Evolutionary conservation across 1,140 invertebrate species (phyloP).

Genomic region (Ooceraea biroi): DNA sequence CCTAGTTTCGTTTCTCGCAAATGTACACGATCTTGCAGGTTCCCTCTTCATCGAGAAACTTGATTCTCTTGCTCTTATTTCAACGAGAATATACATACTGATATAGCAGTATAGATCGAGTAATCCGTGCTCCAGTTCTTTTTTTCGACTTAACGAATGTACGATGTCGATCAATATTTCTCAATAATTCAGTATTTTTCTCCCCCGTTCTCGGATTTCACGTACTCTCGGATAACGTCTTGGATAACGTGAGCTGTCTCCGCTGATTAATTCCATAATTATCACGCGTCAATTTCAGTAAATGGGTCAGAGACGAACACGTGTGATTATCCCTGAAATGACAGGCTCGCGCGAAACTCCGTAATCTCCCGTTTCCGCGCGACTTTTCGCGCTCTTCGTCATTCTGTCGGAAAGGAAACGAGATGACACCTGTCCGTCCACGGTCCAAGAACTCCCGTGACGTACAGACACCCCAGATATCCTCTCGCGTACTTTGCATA

Average conservation of each 20-base stretch:
- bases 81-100: not conserved
- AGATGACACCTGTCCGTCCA: constrained; percentile 35
- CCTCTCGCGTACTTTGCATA: constrained; percentile 58
- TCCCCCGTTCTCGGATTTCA: no score
- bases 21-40: not conserved
- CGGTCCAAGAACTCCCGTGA: constrained; percentile 22
- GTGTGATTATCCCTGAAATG: constrained; percentile 11
- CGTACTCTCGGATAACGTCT: no score
- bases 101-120: not conserved
- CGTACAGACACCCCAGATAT: constrained; percentile 11
- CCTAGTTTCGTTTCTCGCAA: constrained; percentile 23
- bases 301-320: constrained; percentile 1
- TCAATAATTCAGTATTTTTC: not conserved
- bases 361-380: constrained; percentile 8
- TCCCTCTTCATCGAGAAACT: not conserved
- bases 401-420: not conserved
- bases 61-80: not conserved
- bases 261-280: not conserved
- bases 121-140: not conserved
- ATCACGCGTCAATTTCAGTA: not conserved
- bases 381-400: constrained; percentile 12
- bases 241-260: not conserved
- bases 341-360: not conserved
- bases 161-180: not conserved
- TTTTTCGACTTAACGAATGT: not conserved